Base-by-base conservation (phyloP, 2,888 invertebrate species). In the Lamellibrachia satsuma region DNA sequence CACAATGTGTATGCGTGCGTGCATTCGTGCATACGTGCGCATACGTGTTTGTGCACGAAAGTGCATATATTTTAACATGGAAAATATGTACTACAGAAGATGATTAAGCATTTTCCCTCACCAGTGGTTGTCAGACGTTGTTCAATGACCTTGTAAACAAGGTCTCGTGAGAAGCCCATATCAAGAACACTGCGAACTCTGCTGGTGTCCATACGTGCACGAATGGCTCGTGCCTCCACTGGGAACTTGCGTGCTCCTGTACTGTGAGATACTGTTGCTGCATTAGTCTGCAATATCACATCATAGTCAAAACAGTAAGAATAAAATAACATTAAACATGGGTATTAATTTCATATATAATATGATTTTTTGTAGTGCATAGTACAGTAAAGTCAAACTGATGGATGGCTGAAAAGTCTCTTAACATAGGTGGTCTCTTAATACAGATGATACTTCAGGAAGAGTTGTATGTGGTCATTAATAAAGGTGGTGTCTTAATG, bases 81-180 rank as follows among this genome's bases (percentile, higher is more conserved):
- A 55, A 55, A 55, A 7, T 55, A 9, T 3, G 9, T 55, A 9
- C 9, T 55, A 55, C 55, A 9, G 9, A 7, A 55, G 15, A 22
- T 75, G 3, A 1, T 22, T 22, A 15, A 22, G 22, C 75, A 75
- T 75, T 22, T 22, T 22, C 22, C 22, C 75, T 91, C 75, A 93
- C 96, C 96, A 93, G 95, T 95, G 91, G 95, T 95, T 92, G 94
- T 92, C 52, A 96, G 94, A 52, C 95, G 93, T 27, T 94, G 95
- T 57, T 95, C 93, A 11, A 96, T 94, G 22, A 95, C 95, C 91
- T 94, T 94, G 93, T 95, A 94, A 60, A 96, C 95, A 52, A 95
- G 91, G 52, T 95, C 93, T 91, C 94, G 93, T 22, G 95, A 95
- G 15, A 95, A 93, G 11, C 95, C 96, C 94, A 95, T 95, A 91